phyloP scores from a whole-genome alignment of 2,113 vertebrate species.

The Struthidea cinerea region DNA sequence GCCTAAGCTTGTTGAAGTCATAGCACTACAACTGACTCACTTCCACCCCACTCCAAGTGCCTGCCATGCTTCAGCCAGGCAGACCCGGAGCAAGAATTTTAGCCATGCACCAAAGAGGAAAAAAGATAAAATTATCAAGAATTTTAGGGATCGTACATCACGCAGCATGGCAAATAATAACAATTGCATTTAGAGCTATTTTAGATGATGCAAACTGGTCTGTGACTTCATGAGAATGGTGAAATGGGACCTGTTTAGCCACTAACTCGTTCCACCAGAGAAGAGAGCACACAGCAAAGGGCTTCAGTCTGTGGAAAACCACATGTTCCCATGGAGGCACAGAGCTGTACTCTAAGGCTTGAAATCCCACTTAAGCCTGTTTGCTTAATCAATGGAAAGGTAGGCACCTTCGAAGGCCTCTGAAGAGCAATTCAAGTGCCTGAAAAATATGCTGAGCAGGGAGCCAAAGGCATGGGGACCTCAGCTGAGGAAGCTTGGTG shows the following conservation, averaged over 20 bases:
- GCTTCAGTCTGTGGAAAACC: neutral
- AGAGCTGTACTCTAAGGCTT: neutral
- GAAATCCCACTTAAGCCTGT: slow-evolving; percentile 15
- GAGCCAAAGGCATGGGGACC: neutral
- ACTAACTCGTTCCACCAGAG: neutral
- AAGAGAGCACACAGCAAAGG: neutral
- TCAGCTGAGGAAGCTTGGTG: neutral
- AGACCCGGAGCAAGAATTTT: neutral
- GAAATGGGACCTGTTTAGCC: neutral
- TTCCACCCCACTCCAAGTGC: neutral
- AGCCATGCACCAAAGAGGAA: neutral
- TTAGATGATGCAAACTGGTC: neutral
- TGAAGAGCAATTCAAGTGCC: neutral
- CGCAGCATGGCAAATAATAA: fast-evolving
- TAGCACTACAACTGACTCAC: neutral
- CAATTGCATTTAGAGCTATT: neutral
- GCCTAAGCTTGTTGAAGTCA: neutral
- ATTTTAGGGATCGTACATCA: neutral
- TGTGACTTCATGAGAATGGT: neutral
- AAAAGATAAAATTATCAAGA: neutral
- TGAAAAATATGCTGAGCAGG: neutral
- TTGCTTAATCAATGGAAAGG: slow-evolving; percentile 28
- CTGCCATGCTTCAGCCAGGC: neutral
- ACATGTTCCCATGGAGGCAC: neutral
- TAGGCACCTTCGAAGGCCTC: neutral